Base-by-base conservation (phyloP, 2,113 vertebrate species). In the Ceyx cyanopectus region DNA sequence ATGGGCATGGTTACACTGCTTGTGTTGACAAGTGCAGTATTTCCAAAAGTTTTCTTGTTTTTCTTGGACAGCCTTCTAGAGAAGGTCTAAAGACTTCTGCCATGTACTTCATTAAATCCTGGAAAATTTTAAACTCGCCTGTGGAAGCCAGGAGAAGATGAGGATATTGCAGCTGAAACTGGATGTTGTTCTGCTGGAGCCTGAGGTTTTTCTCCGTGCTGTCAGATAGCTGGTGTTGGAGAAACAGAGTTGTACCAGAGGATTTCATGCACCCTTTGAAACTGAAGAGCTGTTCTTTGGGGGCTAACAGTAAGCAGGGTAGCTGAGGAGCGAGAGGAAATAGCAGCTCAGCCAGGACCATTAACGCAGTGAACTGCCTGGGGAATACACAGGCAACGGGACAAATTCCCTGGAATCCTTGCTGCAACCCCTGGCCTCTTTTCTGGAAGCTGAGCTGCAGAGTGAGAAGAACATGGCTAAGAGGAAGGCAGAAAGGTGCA, bases 11-110 rank as follows among this genome's bases (percentile, higher is more conserved):
- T 68, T 69, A 82, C 87, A 85, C 21, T 56, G 10, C 84, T 58
- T 73, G 81, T 91, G 93, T 89, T 95, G 93, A 94, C 87, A 95
- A 94, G 67, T 23, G 51, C 67, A 91, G 13, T 66, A 85, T 77
- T 94, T 95, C 89, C 87, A 82, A 77, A 80, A 69, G 41, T 82
- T 87, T 92, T 93, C 78, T 68, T 95, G 78, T 92, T 95, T 95
- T 89, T 60, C 63, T 95, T 96, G 95, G 94, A 94, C 67, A 77
- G 1, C 26, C 72, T 92, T 92, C 87, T 76, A 87, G 89, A 91
- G 87, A 80, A 89, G 91, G 72, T 72, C 81, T 91, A 40, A 94
- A 94, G 63, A 89, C 37, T 91, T 89, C 84, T 95, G 81, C 94
- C 91, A 87, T 82, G 74, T 73, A 81, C 56, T 91, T 94, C 85